Conservation (phyloP, 1,140 invertebrate species). For the Drosophila sucinea region DNA sequence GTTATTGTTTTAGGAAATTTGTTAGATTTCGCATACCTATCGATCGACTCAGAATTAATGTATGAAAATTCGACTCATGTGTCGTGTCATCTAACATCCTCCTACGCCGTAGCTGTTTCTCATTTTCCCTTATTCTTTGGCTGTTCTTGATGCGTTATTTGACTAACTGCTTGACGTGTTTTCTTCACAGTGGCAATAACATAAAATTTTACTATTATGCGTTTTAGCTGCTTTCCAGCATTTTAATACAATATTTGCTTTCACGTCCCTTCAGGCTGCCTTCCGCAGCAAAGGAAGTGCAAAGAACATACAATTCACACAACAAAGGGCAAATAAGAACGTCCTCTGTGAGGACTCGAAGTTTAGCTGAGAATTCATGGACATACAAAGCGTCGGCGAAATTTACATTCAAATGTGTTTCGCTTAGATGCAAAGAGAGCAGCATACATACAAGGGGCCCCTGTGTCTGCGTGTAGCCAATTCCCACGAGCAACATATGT, state of each 20-base stretch:
- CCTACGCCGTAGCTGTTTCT: constrained; percentile 37
- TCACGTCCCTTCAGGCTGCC: constrained; percentile 44
- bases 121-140: constrained; percentile 38
- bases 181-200: constrained; percentile 81
- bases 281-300: constrained; percentile 27
- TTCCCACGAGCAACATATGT: constrained; percentile 79
- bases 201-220: constrained; percentile 83
- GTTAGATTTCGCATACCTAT: no score
- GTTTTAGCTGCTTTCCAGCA: constrained; percentile 83
- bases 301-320: constrained; percentile 17
- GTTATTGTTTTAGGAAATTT: no score
- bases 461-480: constrained; percentile 56
- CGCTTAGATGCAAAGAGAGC: constrained; percentile 71
- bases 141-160: constrained; percentile 61
- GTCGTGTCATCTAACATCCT: constrained; percentile 49
- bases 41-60: no score
- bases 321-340: constrained; percentile 57
- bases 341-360: constrained; percentile 23
- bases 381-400: constrained; percentile 77
- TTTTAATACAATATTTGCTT: constrained; percentile 83
- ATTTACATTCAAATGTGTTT: constrained; percentile 82
- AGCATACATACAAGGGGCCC: not conserved
- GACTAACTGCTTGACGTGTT: constrained; percentile 82
- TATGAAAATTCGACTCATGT: not conserved
- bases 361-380: constrained; percentile 71